Evolutionary conservation across 2,888 invertebrate species (phyloP).

Genomic region (Isotomurus palustris): DNA sequence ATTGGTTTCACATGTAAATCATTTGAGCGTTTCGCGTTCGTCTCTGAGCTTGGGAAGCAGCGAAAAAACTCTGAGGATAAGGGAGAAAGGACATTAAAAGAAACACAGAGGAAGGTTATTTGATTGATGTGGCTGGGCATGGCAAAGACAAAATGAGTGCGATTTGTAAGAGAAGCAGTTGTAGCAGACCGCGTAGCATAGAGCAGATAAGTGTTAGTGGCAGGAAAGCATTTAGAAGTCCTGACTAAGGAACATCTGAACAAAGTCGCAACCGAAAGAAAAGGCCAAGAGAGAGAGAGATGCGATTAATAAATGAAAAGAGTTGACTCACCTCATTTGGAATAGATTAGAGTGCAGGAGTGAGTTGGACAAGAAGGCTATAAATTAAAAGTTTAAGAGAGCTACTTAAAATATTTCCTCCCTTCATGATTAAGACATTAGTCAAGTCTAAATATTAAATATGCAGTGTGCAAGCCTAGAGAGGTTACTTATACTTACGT

Average conservation of each 20-base stretch:
- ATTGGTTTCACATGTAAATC: no score
- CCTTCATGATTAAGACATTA: constrained; percentile 7
- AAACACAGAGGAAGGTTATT: not conserved
- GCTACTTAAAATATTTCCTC: not conserved
- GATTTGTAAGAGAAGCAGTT: not conserved
- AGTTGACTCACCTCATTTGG: not conserved
- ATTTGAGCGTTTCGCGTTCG: no score
- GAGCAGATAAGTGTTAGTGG: no score
- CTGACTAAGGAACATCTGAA: no score
- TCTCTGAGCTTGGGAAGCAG: no score
- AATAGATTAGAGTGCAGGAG: not conserved
- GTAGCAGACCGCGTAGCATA: no score
- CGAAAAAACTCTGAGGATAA: not conserved
- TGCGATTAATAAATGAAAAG: not conserved
- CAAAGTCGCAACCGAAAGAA: no score
- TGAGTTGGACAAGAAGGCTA: not conserved
- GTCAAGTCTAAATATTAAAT: no score
- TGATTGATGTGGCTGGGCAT: not conserved
- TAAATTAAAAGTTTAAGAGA: not conserved
- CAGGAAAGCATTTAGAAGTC: no score
- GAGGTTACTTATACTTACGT: no score
- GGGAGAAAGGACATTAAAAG: not conserved
- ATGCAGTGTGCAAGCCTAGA: no score
- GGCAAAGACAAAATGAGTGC: constrained; percentile 4
- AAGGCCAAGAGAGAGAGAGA: not conserved